Evolutionary conservation across 2,888 invertebrate species (phyloP), one percentile per base, ranked within the genome.

Genomic region (Tenthredo distinguenda): DNA sequence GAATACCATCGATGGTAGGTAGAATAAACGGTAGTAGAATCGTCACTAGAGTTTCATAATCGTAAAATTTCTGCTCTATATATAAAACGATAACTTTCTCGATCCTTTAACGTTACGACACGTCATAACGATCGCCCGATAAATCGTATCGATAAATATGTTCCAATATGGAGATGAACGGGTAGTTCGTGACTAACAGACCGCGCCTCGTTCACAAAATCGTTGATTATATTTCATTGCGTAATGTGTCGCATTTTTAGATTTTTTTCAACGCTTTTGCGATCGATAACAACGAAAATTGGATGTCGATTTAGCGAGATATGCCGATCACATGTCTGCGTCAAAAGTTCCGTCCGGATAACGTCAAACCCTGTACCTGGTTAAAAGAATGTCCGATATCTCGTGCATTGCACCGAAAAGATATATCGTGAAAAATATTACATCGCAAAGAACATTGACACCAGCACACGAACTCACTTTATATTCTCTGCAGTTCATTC

Each of bases 1-100:
- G 21, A 62, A 21, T 62, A 26, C 26, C 21, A 62, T 62, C 21
- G n/a, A 21, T 40, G 21, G 21, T 10, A 5, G 40, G 10, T 37
- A 2, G n/a, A 72, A 31, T 37, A 21, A 81, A 62, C n/a, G 37
- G 37, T 62, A n/a, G 62, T 12, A 58, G 40, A 62, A 37, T 58
- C 81, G 15, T 37, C 58, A 62, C 21, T 62, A 15, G 15, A 58
- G 40, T 81, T 81, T 62, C 62, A 81, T 62, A 12, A 62, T 34
- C 81, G 31, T 55, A 34, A 55, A 77, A 26, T 55, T 55, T 77
- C 55, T 31, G 55, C 77, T 74, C 50, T 21, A 9, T 21, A 40
- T 34, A 62, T 62, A n/a, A 62, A n/a, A 62, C 81, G 62, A 58
- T 62, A 81, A 81, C 50, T 58, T 62, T 81, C 81, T 81, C 26